phyloP scores from a whole-genome alignment of 2,113 vertebrate genomes.

The Geococcyx californianus region DNA sequence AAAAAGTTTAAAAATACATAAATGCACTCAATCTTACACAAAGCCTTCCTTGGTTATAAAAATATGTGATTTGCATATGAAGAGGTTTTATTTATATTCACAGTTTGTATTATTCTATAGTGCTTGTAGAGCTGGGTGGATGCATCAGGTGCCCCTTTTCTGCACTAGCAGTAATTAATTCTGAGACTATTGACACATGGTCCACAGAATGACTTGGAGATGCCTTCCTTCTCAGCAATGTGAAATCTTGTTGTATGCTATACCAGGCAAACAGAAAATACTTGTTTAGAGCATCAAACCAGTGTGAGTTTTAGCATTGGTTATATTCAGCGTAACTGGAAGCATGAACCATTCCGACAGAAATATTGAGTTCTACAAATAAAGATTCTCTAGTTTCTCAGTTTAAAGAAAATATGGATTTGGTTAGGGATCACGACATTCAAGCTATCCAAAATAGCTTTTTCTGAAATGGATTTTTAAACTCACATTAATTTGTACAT shows the following conservation, averaged over 20 bases:
- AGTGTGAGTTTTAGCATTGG: not conserved
- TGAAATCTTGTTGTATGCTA: slow-evolving; percentile 66
- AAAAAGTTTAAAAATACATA: fast-evolving
- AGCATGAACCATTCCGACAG: not conserved
- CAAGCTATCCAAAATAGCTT: not conserved
- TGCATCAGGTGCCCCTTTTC: slow-evolving; percentile 34
- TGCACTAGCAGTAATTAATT: slow-evolving; percentile 41
- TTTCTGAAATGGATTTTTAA: not conserved
- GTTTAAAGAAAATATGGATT: not conserved
- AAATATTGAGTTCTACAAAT: not conserved
- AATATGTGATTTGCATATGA: not conserved
- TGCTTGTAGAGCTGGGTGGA: slow-evolving; percentile 56
- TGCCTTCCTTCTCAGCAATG: slow-evolving; percentile 38
- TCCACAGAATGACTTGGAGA: slow-evolving; percentile 48
- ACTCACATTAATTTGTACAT: not conserved
- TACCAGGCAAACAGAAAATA: slow-evolving; percentile 57
- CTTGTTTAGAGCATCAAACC: not conserved
- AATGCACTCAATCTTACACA: fast-evolving
- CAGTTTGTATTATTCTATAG: not conserved
- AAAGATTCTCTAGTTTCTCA: not conserved
- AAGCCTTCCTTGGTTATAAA: not conserved
- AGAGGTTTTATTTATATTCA: not conserved
- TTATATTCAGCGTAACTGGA: not conserved
- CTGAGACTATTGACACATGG: slow-evolving; percentile 53
- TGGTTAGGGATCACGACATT: not conserved